Evolutionary conservation across 2,888 invertebrate species (phyloP).

Genomic region (Dexiosoma caninum): DNA sequence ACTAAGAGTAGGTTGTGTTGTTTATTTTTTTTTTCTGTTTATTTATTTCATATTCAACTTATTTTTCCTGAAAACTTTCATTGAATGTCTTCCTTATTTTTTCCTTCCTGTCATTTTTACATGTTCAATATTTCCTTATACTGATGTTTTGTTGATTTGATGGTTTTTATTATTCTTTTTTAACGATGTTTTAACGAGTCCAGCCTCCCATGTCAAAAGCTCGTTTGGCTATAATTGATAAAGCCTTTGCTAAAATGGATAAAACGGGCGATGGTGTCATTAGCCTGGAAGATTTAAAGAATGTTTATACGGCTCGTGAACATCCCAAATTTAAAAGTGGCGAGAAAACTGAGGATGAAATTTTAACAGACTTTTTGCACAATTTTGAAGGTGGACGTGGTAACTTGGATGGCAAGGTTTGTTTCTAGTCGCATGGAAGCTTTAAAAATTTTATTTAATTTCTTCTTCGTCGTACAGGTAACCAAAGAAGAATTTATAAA

Average conservation of each 20-base stretch:
- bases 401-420: slow-evolving; percentile 87
- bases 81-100: not conserved
- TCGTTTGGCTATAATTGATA: slow-evolving; percentile 86
- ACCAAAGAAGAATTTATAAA: slow-evolving; percentile 95
- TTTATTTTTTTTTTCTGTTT: not conserved
- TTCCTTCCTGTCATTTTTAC: not conserved
- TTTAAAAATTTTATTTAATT: not conserved
- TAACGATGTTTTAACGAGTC: slow-evolving; percentile 6
- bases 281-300: slow-evolving; percentile 86
- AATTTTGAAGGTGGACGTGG: slow-evolving; percentile 87
- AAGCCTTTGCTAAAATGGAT: slow-evolving; percentile 92
- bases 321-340: slow-evolving; percentile 92
- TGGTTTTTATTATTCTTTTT: slow-evolving; percentile 29
- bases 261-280: slow-evolving; percentile 89
- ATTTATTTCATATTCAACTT: not conserved
- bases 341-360: slow-evolving; percentile 90
- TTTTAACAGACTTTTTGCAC: slow-evolving; percentile 88
- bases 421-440: no score
- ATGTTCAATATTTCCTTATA: not conserved
- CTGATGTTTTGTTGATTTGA: not conserved
- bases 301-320: slow-evolving; percentile 88
- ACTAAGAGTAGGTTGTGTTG: slow-evolving; percentile 84
- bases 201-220: slow-evolving; percentile 91
- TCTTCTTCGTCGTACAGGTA: slow-evolving; percentile 81
- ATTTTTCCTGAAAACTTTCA: not conserved